phyloP scores from a whole-genome alignment of 2,888 invertebrate genomes.

The Ochlodes sylvanus region DNA sequence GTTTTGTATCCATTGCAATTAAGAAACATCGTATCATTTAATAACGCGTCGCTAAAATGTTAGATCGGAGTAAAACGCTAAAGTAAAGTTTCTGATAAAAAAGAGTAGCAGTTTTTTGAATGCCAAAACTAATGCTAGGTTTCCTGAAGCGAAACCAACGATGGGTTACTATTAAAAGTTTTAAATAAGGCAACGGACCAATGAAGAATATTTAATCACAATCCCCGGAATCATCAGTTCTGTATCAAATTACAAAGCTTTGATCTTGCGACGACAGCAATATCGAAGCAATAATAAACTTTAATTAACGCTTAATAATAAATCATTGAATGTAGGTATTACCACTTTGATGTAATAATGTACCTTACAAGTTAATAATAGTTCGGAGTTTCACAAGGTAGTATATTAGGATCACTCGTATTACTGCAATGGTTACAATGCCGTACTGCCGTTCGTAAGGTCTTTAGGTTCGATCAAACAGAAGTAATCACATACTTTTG shows the following conservation, averaged over 20 bases:
- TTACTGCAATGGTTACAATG: too few relatives aligned
- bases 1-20: too few relatives aligned
- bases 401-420: conserved; percentile 4
- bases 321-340: conserved; percentile 19
- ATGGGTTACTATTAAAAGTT: neutral
- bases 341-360: conserved; percentile 24
- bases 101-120: too few relatives aligned
- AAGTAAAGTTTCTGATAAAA: too few relatives aligned
- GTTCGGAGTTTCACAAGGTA: conserved; percentile 8
- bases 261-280: conserved; percentile 47
- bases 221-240: conserved; percentile 13
- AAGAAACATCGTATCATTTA: too few relatives aligned
- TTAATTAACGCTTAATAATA: conserved; percentile 44
- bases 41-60: too few relatives aligned
- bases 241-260: conserved; percentile 40
- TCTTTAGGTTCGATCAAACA: too few relatives aligned
- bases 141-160: too few relatives aligned
- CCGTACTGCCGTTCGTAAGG: too few relatives aligned
- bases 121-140: too few relatives aligned
- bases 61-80: too few relatives aligned
- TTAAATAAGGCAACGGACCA: neutral
- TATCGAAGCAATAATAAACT: conserved; percentile 45
- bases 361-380: conserved; percentile 8
- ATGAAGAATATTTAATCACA: conserved; percentile 21
- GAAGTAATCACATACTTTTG: too few relatives aligned